Evolutionary conservation across 2,888 invertebrate species (phyloP).

Genomic region (Aspidiotus destructor): DNA sequence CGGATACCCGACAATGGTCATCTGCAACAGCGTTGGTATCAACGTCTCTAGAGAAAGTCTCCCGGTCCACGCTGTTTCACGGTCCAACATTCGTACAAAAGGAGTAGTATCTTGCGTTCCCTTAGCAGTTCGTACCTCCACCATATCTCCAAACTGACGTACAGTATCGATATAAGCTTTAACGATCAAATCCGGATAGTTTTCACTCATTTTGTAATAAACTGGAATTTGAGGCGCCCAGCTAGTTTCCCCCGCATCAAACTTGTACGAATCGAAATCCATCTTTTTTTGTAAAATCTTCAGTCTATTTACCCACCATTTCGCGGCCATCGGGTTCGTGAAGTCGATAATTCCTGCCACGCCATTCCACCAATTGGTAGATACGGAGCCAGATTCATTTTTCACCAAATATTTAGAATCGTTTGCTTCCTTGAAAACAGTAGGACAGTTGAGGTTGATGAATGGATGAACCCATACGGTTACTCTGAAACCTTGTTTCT

Average conservation of each 20-base stretch:
- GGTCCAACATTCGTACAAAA: slow-evolving; percentile 68
- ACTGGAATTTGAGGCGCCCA: slow-evolving; percentile 24
- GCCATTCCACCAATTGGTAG: slow-evolving; percentile 47
- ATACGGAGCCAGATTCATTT: slow-evolving; percentile 41
- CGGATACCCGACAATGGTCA: slow-evolving; percentile 57
- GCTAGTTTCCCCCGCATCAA: slow-evolving; percentile 62
- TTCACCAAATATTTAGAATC: slow-evolving; percentile 49
- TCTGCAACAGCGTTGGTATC: slow-evolving; percentile 58
- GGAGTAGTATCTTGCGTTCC: slow-evolving; percentile 59
- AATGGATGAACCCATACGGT: slow-evolving; percentile 82
- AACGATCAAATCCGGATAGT: slow-evolving; percentile 28
- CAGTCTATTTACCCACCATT: slow-evolving; percentile 47
- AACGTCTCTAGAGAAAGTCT: slow-evolving; percentile 62
- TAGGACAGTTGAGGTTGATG: slow-evolving; percentile 61
- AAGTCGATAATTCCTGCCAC: slow-evolving; percentile 55
- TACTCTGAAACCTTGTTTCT: slow-evolving; percentile 56
- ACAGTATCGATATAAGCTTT: slow-evolving; percentile 49
- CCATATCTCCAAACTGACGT: slow-evolving; percentile 50
- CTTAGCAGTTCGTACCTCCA: slow-evolving; percentile 61
- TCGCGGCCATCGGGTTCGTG: slow-evolving; percentile 46
- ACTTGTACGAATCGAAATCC: slow-evolving; percentile 65
- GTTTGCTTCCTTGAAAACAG: slow-evolving; percentile 48
- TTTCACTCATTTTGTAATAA: slow-evolving; percentile 6
- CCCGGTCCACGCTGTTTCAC: slow-evolving; percentile 54
- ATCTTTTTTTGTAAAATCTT: slow-evolving; percentile 49